Conservation (phyloP, 1,140 invertebrate genomes). For the Lepidotrigona ventralis region DNA sequence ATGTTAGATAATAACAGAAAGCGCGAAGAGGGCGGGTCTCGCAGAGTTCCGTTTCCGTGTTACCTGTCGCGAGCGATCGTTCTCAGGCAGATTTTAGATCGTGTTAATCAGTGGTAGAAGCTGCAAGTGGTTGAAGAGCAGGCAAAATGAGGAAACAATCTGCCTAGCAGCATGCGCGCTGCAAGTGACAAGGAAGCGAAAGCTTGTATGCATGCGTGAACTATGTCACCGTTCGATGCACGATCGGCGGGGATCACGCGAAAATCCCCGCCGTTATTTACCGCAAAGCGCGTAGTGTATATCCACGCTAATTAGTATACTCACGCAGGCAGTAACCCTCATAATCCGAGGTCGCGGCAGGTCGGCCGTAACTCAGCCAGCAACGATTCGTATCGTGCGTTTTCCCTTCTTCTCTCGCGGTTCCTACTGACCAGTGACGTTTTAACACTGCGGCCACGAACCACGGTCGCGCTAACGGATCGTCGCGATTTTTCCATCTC, state of each 20-base stretch:
- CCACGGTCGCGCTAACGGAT: slow-evolving; percentile 52
- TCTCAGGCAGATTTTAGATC: slow-evolving; percentile 5
- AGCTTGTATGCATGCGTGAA: background rate
- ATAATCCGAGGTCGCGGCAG: slow-evolving; percentile 65
- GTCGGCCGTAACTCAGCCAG: slow-evolving; percentile 62
- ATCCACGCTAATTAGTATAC: slow-evolving; percentile 67
- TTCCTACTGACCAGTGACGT: slow-evolving; percentile 35
- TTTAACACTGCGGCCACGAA: slow-evolving; percentile 15
- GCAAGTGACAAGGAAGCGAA: slow-evolving; percentile 10
- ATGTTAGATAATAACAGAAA: slow-evolving; percentile 1
- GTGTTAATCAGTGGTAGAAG: background rate
- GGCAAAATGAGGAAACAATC: slow-evolving; percentile 22
- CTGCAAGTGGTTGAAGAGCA: background rate
- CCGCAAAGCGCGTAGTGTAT: slow-evolving; percentile 59
- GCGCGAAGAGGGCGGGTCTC: background rate
- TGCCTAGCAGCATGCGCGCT: background rate
- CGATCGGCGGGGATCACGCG: slow-evolving; percentile 51
- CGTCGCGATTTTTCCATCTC: slow-evolving; percentile 50
- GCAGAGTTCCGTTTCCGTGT: slow-evolving; percentile 17
- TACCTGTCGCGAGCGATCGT: slow-evolving; percentile 28
- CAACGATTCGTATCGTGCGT: slow-evolving; percentile 64
- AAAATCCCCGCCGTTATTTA: slow-evolving; percentile 56
- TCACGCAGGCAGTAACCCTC: slow-evolving; percentile 63
- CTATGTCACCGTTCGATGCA: slow-evolving; percentile 27
- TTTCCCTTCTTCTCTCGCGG: slow-evolving; percentile 1